These are phyloP conservation scores for Liasis olivaceus DNA, from an alignment of 2,797 vertebrate species.

Conservation along the genomic window DNA sequence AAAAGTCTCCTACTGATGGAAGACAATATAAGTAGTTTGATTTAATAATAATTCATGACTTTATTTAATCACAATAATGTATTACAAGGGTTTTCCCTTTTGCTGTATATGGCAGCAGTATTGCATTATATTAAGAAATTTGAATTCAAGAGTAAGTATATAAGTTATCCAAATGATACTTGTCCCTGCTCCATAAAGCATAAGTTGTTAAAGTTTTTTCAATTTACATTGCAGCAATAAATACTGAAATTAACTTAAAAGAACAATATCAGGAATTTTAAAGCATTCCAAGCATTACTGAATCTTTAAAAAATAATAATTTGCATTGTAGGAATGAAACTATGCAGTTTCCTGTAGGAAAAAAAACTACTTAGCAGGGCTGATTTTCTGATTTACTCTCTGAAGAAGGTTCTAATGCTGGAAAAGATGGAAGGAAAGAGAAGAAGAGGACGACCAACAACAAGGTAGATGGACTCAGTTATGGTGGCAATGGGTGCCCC, in stretches of 20 bases:
- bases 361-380: conserved; percentile 52
- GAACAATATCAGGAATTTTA: conserved; percentile 19
- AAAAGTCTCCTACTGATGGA: not conserved
- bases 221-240: conserved; percentile 11
- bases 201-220: conserved; percentile 43
- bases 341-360: conserved; percentile 58
- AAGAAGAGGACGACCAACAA: too few species aligned
- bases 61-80: not conserved
- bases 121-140: conserved; percentile 26
- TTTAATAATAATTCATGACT: not conserved
- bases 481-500: too few species aligned
- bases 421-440: too few species aligned
- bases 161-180: conserved; percentile 44
- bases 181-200: conserved; percentile 32
- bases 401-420: too few species aligned
- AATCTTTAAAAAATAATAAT: conserved; percentile 10
- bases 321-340: conserved; percentile 43
- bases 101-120: conserved; percentile 4
- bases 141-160: conserved; percentile 44
- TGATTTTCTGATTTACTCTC: conserved; percentile 47
- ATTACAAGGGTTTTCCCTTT: not conserved
- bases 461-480: too few species aligned
- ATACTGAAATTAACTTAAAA: conserved; percentile 35
- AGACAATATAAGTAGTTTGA: too few species aligned
- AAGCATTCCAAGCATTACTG: conserved; percentile 4